These are phyloP conservation scores for Vireo griseus DNA, from an alignment of 2,797 vertebrate genomes.

Conservation along the genomic window DNA sequence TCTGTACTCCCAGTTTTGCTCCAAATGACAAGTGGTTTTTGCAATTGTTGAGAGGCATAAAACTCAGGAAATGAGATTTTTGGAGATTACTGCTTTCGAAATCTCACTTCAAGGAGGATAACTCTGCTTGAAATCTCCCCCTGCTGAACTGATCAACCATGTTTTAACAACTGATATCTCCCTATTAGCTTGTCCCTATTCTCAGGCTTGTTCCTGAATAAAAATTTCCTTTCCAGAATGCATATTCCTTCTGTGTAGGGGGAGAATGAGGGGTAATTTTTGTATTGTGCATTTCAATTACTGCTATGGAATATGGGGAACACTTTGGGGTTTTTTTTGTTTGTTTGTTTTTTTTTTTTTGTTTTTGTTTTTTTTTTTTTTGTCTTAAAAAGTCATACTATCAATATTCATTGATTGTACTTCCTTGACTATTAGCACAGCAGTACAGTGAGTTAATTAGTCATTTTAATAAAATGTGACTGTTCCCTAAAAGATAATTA, in stretches of 20 bases:
- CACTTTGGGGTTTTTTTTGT: no score
- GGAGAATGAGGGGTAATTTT: neutral
- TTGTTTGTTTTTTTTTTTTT: neutral
- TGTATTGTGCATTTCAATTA: slow-evolving; percentile 35
- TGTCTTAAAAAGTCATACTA: slow-evolving; percentile 23
- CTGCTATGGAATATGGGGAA: neutral
- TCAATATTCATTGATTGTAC: slow-evolving; percentile 27
- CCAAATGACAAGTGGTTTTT: neutral
- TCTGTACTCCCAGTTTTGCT: neutral
- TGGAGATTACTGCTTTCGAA: neutral
- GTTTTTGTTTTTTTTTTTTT: neutral
- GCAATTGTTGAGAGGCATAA: neutral
- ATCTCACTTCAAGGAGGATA: neutral
- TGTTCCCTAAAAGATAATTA: slow-evolving; percentile 53
- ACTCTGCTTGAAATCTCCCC: neutral
- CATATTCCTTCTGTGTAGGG: neutral
- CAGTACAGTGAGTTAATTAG: slow-evolving; percentile 48
- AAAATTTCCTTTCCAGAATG: neutral
- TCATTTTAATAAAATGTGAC: slow-evolving; percentile 58
- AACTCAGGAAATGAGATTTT: neutral
- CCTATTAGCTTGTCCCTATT: neutral
- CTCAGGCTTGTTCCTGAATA: neutral
- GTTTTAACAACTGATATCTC: neutral
- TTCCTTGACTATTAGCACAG: slow-evolving; percentile 18
- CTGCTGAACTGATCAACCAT: neutral